These are phyloP conservation scores for Agrotis clavis DNA, from an alignment of 2,888 invertebrate species.

Conservation along the genomic window DNA sequence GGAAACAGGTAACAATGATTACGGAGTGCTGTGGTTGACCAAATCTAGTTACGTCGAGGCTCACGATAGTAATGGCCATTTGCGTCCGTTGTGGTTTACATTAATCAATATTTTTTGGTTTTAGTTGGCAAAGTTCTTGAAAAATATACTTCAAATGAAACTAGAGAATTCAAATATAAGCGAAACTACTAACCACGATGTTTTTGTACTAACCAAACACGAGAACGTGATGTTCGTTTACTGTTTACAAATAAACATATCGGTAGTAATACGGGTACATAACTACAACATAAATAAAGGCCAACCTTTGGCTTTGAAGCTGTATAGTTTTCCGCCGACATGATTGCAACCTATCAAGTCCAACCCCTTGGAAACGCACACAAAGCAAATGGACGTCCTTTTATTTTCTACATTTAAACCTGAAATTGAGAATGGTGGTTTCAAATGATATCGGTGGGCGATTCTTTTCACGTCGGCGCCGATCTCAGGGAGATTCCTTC, in stretches of 20 bases:
- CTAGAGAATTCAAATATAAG: conserved; percentile 7
- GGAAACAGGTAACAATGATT: conserved; percentile 70
- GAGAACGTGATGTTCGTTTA: conserved; percentile 8
- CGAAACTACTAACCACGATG: neutral
- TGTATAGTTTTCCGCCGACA: conserved; percentile 31
- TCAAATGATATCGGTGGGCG: conserved; percentile 80
- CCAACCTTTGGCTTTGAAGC: conserved; percentile 36
- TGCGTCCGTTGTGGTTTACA: conserved; percentile 34
- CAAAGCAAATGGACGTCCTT: conserved; percentile 76
- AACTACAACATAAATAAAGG: conserved; percentile 24
- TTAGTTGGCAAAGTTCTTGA: conserved; percentile 10
- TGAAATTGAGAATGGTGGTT: conserved; percentile 75
- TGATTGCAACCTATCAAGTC: conserved; percentile 56
- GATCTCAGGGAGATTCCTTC: conserved; percentile 77
- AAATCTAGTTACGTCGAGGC: conserved; percentile 60
- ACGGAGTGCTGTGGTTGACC: conserved; percentile 69
- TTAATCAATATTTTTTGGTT: conserved; percentile 39
- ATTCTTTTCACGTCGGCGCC: conserved; percentile 78
- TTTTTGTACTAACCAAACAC: conserved; percentile 25
- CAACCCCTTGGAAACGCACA: conserved; percentile 64
- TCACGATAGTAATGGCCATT: conserved; percentile 43
- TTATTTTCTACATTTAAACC: conserved; percentile 76
- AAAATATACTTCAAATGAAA: conserved; percentile 9
- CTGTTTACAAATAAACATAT: conserved; percentile 46
- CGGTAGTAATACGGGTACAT: conserved; percentile 5